Base-by-base conservation (phyloP, 2,888 invertebrate genomes). In the Diadegma fenestrale region DNA sequence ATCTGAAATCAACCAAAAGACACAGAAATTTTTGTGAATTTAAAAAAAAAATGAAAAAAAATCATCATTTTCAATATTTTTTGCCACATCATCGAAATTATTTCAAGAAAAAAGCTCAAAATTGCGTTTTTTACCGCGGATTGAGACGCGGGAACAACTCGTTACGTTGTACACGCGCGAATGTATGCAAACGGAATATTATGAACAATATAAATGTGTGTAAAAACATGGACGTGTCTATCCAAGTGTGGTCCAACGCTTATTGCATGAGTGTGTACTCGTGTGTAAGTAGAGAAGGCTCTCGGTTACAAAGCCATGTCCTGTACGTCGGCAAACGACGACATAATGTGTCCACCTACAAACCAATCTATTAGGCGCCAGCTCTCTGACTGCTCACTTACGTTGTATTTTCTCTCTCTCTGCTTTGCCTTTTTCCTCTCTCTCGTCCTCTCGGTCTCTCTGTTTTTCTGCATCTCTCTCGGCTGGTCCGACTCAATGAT, bases 291-390 rank as follows among this genome's bases (percentile, higher is more conserved):
- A 81, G 84, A 81, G 84, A 69, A 54, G 63, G 64, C 58, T 75
- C 80, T 80, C 73, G 73, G 73, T 80, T 80, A 75, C 80, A 80
- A 58, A 82, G 64, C 58, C 64, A 48, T 78, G 80, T 80, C 71
- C 63, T 68, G 71, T 61, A 88, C 87, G 87, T 88, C 88, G 86
- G 88, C 79, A 79, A 81, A 89, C 89, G 90, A 87, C 80, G 89
- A 90, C 91, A 93, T 93, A 93, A 93, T 93, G 91, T 91, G 93
- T 92, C 93, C 93, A 93, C 93, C 93, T 93, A 93, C 93, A 93
- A 93, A 93, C 93, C 92, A 93, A 93, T 94, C 93, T 93, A 93
- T 93, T 93, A 93, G 93, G 93, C 93, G 94, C 93, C 93, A 92
- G 93, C 93, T 93, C 93, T 91, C 92, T 91, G 92, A 93, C 93